Evolutionary conservation across 1,140 invertebrate species (phyloP), one percentile per base, ranked within the genome.

Genomic region (Nasonia giraulti): DNA sequence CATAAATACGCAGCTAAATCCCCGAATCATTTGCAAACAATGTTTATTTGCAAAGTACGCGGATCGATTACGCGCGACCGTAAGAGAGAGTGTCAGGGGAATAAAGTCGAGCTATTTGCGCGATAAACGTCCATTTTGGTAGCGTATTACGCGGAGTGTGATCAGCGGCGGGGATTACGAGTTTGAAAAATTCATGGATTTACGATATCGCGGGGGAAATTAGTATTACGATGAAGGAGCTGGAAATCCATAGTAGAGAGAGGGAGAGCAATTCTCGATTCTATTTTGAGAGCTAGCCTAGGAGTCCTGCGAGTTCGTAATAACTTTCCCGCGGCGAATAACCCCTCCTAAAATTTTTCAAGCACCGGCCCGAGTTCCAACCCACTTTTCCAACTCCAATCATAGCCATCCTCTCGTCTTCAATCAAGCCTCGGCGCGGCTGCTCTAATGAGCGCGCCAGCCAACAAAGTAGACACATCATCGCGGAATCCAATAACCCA

Each of bases 391-490:
- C 69, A 31, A 33, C 69, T 33, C 27, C 69, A 71, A 71, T 71
- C 69, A 71, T 27, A 71, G 69, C 69, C 69, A 33, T 33, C 23
- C 69, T 33, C 31, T 27, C 76, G 20, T 23, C 47, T 71, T 81
- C 80, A 81, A 81, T 81, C 80, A 81, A 73, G 40, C 20, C 44
- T 27, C 11, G 1, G 11, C 37, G 66, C 68, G 66, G 14, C 68
- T 81, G n/a, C 10, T 33, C 68, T 81, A 81, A 81, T 47, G 80
- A 81, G 80, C 12, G 78, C 62, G 11, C 68, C 27, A 10, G 3
- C 50, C 83, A 23, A 78, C 69, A 84, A 80, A 84, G 83, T 75
- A 79, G 77, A 75, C n/a, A 27, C 83, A 33, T 73, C 74, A 33
- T 73, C 37, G 23, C n/a, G 69, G 66, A 84, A 80, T 80, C 77